These are phyloP conservation scores for Epizoanthus rinbou DNA, from an alignment of 92 coral and sea anemone species.

Conservation along the genomic window DNA sequence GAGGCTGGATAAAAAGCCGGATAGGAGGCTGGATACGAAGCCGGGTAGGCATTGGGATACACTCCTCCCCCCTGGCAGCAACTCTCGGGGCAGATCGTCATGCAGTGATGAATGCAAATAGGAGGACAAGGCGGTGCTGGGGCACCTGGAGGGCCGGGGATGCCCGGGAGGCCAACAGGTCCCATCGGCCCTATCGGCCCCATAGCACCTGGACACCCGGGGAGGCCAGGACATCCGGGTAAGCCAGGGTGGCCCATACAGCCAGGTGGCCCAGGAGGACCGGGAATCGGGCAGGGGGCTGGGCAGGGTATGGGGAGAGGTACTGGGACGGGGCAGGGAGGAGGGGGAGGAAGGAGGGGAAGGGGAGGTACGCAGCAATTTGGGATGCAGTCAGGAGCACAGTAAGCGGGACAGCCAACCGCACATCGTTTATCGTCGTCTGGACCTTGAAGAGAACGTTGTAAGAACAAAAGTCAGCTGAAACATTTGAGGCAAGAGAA, in stretches of 20 bases:
- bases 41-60: too few relatives aligned
- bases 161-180: conserved; percentile 88
- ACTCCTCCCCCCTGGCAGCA: background rate
- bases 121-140: conserved; percentile 94
- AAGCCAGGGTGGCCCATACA: conserved; percentile 90
- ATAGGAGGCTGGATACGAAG: conserved; percentile 64
- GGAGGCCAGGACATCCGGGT: conserved; percentile 76
- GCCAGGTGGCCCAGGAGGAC: conserved; percentile 94
- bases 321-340: conserved; percentile 8
- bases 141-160: conserved; percentile 92
- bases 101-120: conserved; percentile 93
- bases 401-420: conserved; percentile 60
- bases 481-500: too few relatives aligned
- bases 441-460: conserved; percentile 33
- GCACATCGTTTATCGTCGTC: conserved; percentile 84
- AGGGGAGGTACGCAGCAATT: conserved; percentile 76
- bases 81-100: conserved; percentile 84
- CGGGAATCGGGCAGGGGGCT: conserved; percentile 66
- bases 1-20: conserved; percentile 24
- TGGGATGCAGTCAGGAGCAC: conserved; percentile 74
- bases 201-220: conserved; percentile 76
- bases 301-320: conserved; percentile 29
- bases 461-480: background rate
- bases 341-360: conserved; percentile 65
- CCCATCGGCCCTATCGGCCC: conserved; percentile 88